These are phyloP conservation scores for Octodon degus DNA, from an alignment of 2,113 vertebrate species.

Conservation along the genomic window DNA sequence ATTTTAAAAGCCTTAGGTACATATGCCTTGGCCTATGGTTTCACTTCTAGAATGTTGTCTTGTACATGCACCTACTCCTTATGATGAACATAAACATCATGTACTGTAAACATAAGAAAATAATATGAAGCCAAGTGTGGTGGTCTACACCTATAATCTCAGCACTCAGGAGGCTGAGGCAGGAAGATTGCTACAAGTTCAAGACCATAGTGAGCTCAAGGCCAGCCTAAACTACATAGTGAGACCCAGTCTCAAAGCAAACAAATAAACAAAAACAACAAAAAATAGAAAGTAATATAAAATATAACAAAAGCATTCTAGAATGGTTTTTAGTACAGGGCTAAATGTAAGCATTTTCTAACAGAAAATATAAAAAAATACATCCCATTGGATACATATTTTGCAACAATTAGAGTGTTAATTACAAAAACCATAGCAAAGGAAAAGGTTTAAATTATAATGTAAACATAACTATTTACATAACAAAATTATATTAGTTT, in stretches of 20 bases:
- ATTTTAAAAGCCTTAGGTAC: background rate
- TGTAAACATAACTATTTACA: background rate
- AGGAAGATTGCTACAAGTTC: background rate
- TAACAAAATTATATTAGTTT: conserved; percentile 23
- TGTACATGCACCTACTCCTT: background rate
- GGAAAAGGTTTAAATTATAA: conserved; percentile 27
- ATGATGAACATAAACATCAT: background rate
- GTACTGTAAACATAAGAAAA: background rate
- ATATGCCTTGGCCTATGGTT: background rate
- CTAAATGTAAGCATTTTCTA: conserved; percentile 10
- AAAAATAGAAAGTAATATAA: background rate
- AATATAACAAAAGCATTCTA: background rate
- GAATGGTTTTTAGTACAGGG: background rate
- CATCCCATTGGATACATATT: background rate
- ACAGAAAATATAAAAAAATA: conserved; percentile 45
- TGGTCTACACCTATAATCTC: background rate
- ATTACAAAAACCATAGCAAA: background rate
- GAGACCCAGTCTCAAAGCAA: background rate
- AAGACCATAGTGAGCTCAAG: background rate
- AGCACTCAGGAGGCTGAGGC: background rate
- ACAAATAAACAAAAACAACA: background rate
- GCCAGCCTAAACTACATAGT: background rate
- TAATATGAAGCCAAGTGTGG: background rate
- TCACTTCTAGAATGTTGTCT: conserved; percentile 6
- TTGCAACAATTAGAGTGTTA: conserved; percentile 14